Base-by-base conservation (phyloP, 2,797 vertebrate genomes). In the Centropyge bicolor region DNA sequence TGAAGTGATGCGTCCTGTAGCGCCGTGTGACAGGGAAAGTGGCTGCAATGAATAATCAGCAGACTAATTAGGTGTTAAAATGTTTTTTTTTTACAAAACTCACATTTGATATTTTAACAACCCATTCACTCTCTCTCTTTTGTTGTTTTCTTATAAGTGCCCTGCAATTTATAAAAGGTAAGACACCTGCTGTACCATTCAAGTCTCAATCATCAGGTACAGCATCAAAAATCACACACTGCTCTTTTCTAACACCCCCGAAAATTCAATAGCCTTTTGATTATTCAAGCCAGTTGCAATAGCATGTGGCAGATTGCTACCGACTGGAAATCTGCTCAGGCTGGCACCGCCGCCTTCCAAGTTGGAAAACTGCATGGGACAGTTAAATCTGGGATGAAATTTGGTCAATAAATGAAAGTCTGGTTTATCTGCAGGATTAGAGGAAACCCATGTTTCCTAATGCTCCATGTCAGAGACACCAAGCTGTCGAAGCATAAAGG, bases 271-370 rank as follows among this genome's bases (percentile, higher is more conserved):
- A 45, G 48, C 45, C 7, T 59, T 22, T 41, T 0, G 1, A 68
- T 22, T 51, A 48, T 61, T 60, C 9, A 56, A 64, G 62, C 72
- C 65, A 46, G 62, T 71, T 17, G 14, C 56, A 62, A n/a, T 54
- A 65, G 46, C 54, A 62, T 70, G 62, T 59, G 77, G 48, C 75
- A 84, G 72, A 86, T 71, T 78, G 70, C 46, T 72, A 43, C 74
- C 59, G 59, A 88, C 35, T 78, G 61, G 41, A 81, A 84, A 79
- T 80, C 80, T 84, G 76, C 74, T 87, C 51, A 48, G 3, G 16
- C 35, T 83, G 87, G 74, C 78, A 40, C 3, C 0, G 12, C 71
- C 3, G 22, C 56, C 13, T 48, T 82, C 76, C 76, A 88, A 49
- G 65, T 81, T 67, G 73, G 77, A 74, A 51, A 60, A 72, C 35